phyloP scores from a whole-genome alignment of 2,113 vertebrate genomes.

The Promerops cafer region DNA sequence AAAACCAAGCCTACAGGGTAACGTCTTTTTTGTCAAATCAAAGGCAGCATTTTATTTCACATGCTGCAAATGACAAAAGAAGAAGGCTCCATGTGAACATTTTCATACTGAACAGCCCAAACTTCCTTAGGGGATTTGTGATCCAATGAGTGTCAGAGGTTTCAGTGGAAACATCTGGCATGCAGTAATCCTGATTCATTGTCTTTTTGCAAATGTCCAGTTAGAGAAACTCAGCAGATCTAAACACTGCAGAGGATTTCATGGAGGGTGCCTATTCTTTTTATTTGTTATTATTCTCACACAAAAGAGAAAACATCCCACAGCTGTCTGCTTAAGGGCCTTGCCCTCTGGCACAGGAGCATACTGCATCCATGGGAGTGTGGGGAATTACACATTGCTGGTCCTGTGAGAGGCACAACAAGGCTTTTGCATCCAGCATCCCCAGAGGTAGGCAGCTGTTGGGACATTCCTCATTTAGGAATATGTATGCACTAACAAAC shows the following conservation, averaged over 20 bases:
- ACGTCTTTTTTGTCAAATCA: not conserved
- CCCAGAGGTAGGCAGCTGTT: not conserved
- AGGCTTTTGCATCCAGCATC: not conserved
- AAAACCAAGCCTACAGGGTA: not conserved
- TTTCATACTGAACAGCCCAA: not conserved
- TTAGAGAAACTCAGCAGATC: not conserved
- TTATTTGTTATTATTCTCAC: not conserved
- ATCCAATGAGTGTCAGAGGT: not conserved
- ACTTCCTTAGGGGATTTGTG: not conserved
- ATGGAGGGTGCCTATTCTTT: not conserved
- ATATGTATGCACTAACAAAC: not conserved
- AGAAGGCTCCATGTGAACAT: not conserved
- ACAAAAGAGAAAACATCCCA: not conserved
- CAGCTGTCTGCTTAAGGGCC: not conserved
- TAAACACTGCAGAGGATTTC: not conserved
- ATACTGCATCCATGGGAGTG: rapidly evolving
- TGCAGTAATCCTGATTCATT: not conserved
- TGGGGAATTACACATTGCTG: not conserved
- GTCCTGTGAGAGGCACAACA: not conserved
- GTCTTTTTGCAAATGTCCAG: not conserved
- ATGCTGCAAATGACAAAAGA: slow-evolving; percentile 15
- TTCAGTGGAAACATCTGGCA: slow-evolving; percentile 29
- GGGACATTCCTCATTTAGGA: rapidly evolving
- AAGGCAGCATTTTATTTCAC: not conserved
- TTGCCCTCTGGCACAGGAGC: not conserved